Evolutionary conservation across 2,888 invertebrate genomes (phyloP).

Genomic region (Brachycybe producta): DNA sequence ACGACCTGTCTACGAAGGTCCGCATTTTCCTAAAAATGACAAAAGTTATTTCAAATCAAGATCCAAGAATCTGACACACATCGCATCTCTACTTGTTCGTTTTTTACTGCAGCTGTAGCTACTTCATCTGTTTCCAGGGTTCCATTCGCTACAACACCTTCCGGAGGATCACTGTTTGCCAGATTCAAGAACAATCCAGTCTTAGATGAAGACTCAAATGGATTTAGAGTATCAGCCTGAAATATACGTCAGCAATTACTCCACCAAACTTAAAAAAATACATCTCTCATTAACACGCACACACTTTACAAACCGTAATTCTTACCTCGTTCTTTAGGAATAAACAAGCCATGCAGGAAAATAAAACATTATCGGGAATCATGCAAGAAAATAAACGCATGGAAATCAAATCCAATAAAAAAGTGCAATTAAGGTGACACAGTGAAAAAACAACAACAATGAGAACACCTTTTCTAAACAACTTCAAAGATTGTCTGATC

Average conservation of each 20-base stretch:
- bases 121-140: not conserved
- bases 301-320: not conserved
- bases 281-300: not conserved
- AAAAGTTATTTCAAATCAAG: not conserved
- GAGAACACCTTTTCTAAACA: no score
- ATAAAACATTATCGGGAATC: not conserved
- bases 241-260: not conserved
- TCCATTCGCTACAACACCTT: constrained; percentile 1
- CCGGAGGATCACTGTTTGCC: constrained; percentile 16
- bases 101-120: not conserved
- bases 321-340: constrained; percentile 7
- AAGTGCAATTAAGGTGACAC: constrained; percentile 3
- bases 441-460: no score
- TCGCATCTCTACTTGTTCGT: constrained; percentile 9
- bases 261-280: not conserved
- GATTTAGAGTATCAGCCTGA: constrained; percentile 10
- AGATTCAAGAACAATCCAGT: constrained; percentile 18
- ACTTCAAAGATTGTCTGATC: no score
- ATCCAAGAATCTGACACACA: not conserved
- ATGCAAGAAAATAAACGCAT: constrained; percentile 8
- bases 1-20: constrained; percentile 58
- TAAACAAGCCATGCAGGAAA: constrained; percentile 7
- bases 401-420: no score
- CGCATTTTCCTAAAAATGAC: constrained; percentile 44
- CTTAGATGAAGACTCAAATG: constrained; percentile 13